A percentile compares a stretch with the other conserved stretches of the same genome.
phyloP scores from a whole-genome alignment of 2,797 vertebrate genomes.

The Sitta carolinensis region DNA sequence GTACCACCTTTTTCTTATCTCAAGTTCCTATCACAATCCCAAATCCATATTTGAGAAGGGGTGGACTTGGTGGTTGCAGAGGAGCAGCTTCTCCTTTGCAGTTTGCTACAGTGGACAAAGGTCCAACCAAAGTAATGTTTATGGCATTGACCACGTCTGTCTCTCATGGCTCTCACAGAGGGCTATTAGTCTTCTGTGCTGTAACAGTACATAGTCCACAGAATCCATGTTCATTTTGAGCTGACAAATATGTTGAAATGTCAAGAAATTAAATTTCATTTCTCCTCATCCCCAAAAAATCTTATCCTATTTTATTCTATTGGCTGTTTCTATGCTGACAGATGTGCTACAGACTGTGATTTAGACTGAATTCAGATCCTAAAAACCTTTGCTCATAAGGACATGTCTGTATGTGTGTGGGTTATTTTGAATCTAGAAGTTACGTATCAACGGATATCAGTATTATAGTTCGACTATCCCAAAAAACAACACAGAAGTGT shows the following conservation, averaged over 20 bases:
- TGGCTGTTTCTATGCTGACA: background rate
- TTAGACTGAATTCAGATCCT: background rate
- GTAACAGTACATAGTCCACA: background rate
- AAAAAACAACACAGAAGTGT: background rate
- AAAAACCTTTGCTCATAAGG: background rate
- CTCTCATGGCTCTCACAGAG: background rate
- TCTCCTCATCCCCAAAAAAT: accelerated
- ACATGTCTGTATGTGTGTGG: background rate
- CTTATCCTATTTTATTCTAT: background rate
- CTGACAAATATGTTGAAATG: background rate
- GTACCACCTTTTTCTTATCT: background rate
- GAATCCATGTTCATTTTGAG: background rate
- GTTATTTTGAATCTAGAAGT: background rate
- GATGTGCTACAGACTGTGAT: background rate
- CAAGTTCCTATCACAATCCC: background rate
- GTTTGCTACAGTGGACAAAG: background rate
- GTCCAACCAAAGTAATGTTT: background rate
- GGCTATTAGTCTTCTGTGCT: background rate
- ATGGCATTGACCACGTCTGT: too few relatives aligned
- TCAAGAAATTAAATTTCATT: background rate
- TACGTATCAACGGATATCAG: background rate
- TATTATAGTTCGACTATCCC: background rate
- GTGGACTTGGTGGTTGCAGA: background rate
- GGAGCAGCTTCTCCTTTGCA: background rate
- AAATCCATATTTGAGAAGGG: background rate